These are phyloP conservation scores for Agriopis marginaria DNA, from an alignment of 2,888 invertebrate genomes.

Conservation along the genomic window DNA sequence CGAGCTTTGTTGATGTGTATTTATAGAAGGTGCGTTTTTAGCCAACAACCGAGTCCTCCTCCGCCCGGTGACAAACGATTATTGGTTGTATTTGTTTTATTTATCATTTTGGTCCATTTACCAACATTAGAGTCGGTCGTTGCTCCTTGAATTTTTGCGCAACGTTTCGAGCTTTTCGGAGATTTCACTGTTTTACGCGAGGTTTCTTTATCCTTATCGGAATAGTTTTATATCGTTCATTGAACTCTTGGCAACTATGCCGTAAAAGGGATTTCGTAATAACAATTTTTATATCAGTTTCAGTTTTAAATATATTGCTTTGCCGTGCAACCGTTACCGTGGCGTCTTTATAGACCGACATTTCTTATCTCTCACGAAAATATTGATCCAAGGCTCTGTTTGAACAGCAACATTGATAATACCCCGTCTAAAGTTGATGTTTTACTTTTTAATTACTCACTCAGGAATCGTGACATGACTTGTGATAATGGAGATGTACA, in stretches of 20 bases:
- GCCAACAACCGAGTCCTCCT: conserved; percentile 50
- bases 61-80: conserved; percentile 62
- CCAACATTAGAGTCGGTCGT: conserved; percentile 65
- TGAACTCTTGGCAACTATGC: conserved; percentile 43
- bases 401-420: conserved; percentile 51
- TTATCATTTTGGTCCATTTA: conserved; percentile 59
- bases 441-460: conserved; percentile 50
- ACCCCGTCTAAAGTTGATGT: conserved; percentile 43
- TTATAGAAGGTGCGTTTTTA: conserved; percentile 62
- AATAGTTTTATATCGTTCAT: conserved; percentile 54
- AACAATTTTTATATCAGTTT: not conserved
- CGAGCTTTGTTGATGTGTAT: conserved; percentile 67
- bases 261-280: conserved; percentile 29
- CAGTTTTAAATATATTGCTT: conserved; percentile 12
- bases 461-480: conserved; percentile 44
- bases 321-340: conserved; percentile 11
- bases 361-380: conserved; percentile 53
- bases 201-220: conserved; percentile 51
- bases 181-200: conserved; percentile 20
- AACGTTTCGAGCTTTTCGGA: conserved; percentile 44
- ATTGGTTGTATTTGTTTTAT: conserved; percentile 64
- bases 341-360: conserved; percentile 22
- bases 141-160: conserved; percentile 63
- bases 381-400: conserved; percentile 61
- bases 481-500: conserved; percentile 37